phyloP scores from a whole-genome alignment of 2,888 invertebrate species.

The Keiferia lycopersicella region DNA sequence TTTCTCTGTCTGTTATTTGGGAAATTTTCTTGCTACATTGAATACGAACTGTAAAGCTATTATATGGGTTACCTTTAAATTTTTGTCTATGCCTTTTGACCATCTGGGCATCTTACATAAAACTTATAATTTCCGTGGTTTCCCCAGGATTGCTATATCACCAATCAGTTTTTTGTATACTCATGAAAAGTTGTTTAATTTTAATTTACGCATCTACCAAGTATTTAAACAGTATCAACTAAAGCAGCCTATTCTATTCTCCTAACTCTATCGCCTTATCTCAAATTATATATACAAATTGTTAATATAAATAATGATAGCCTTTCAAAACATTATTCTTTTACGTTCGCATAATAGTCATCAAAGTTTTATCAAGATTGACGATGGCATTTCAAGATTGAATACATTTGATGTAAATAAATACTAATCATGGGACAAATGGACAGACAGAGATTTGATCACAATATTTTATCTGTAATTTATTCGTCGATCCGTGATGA shows the following conservation, averaged over 20 bases:
- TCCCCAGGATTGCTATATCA: too few species aligned
- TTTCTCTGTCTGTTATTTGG: background rate
- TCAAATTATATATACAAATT: background rate
- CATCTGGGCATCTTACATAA: too few species aligned
- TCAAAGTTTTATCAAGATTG: conserved; percentile 16
- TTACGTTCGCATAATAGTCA: background rate
- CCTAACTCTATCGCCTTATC: background rate
- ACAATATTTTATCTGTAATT: background rate
- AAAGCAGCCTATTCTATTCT: too few species aligned
- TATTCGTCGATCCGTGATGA: conserved; percentile 10
- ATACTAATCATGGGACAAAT: conserved; percentile 10
- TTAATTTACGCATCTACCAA: too few species aligned
- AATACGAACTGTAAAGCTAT: too few species aligned
- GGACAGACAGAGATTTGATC: conserved; percentile 3
- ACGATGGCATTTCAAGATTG: conserved; percentile 1
- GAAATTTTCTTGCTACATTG: too few species aligned
- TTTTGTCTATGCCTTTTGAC: too few species aligned
- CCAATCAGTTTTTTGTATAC: too few species aligned
- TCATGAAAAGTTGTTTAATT: too few species aligned
- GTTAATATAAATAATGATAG: background rate
- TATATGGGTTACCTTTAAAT: too few species aligned
- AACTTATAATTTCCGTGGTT: too few species aligned
- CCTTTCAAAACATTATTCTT: background rate
- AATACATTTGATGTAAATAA: conserved; percentile 12
- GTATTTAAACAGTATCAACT: too few species aligned